Conservation (phyloP, 2,797 vertebrate genomes). For the Melanotaenia boesemani region DNA sequence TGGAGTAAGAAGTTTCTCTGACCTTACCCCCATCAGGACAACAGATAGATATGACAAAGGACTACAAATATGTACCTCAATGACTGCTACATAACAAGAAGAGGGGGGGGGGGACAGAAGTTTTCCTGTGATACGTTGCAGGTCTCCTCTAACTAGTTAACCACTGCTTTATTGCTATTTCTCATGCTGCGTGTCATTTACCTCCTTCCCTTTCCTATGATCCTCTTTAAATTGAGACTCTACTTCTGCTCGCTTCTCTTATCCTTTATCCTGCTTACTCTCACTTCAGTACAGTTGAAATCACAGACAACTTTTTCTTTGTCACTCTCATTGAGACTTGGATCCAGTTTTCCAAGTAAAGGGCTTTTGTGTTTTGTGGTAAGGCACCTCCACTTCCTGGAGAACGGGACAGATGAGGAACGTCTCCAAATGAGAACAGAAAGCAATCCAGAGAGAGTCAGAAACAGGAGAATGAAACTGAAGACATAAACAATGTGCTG, state of each 20-base stretch:
- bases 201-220: background rate
- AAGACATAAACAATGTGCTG: slow-evolving; percentile 34
- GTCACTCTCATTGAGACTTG: background rate
- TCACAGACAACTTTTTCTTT: background rate
- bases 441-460: background rate
- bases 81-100: background rate
- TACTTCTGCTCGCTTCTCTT: background rate
- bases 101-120: too few relatives aligned
- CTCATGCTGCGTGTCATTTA: background rate
- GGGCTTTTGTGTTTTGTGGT: background rate
- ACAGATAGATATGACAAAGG: slow-evolving; percentile 3
- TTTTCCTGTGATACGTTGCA: background rate
- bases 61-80: background rate
- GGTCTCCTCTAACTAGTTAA: background rate
- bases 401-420: background rate
- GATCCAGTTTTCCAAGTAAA: background rate
- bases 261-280: slow-evolving; percentile 5
- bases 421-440: background rate
- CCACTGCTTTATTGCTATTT: background rate
- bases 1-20: slow-evolving; percentile 52
- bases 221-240: background rate
- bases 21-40: slow-evolving; percentile 28
- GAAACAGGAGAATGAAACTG: slow-evolving; percentile 4
- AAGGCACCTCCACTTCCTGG: background rate
- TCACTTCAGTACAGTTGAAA: background rate